Conservation (phyloP, 2,888 invertebrate genomes). For the Pammene fasciana region DNA sequence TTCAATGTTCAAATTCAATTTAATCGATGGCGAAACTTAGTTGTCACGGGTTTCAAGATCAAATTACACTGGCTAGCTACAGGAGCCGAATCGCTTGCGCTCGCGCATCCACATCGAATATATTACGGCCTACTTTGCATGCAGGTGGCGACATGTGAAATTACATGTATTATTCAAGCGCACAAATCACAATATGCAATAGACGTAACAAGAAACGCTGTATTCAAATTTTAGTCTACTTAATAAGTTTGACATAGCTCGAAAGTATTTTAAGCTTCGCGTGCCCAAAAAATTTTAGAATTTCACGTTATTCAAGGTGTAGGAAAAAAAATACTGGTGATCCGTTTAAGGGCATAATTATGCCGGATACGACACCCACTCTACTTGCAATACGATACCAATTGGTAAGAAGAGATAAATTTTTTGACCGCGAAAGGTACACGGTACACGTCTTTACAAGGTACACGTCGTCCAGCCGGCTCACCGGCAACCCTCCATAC, state of each 20-base stretch:
- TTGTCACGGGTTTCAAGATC: neutral
- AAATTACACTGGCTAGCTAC: neutral
- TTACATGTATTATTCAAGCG: constrained; percentile 33
- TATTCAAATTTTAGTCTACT: constrained; percentile 10
- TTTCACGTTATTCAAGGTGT: too few species aligned
- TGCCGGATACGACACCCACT: too few species aligned
- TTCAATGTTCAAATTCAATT: too few species aligned
- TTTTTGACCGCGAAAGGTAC: too few species aligned
- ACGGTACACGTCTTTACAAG: too few species aligned
- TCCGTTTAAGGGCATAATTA: too few species aligned
- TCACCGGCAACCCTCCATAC: too few species aligned
- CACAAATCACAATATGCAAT: constrained; percentile 18
- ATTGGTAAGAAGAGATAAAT: too few species aligned
- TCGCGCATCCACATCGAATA: neutral
- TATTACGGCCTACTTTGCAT: constrained; percentile 11
- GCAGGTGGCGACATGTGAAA: constrained; percentile 35
- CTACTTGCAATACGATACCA: too few species aligned
- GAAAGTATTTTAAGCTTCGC: neutral
- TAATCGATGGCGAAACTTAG: neutral
- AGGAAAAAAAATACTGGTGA: too few species aligned
- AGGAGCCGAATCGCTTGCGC: neutral
- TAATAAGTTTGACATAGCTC: neutral
- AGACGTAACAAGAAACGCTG: constrained; percentile 24
- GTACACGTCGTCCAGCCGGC: too few species aligned
- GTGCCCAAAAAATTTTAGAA: too few species aligned